Evolutionary conservation across 2,888 invertebrate genomes (phyloP), one percentile per base, ranked within the genome.

Genomic region (Xanthorhoe spadicearia): DNA sequence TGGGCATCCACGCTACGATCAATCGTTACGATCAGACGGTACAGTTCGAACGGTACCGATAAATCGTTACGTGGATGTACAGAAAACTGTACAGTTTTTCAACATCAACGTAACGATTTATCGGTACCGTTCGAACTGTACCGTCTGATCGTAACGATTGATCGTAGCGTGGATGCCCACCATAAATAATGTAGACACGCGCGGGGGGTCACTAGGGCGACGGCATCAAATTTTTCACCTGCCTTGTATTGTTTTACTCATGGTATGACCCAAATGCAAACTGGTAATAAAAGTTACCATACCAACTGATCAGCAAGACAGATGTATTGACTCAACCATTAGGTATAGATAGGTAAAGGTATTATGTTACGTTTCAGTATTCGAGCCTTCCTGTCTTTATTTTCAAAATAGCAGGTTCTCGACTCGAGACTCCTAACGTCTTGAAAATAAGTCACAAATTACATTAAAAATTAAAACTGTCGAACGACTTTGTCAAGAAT

Each of bases 241-340:
- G 83, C 78, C 82, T 78, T 75, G 75, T 72, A 70, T 72, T 71
- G 70, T 70, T 69, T 73, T 72, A 76, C 74, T 78, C 77, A n/a
- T 60, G 35, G 57, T 57, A 28, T 61, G 61, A 86, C 87, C 86
- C 77, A 82, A 82, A 85, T 86, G 81, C 74, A 78, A 73, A 56
- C 54, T 55, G 8, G 28, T 23, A 15, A 18, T n/a, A 32, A 57
- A 49, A 15, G 28, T 59, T 59, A 58, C 18, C 19, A 56, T 56
- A 56, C 55, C 23, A 32, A 56, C 55, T 15, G 15, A 48, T 32
- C 17, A 28, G 48, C 17, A 49, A 28, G 28, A 43, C 13, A 43
- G 23, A 23, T 23, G 23, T 23, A 23, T 23, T 23, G 23, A 23
- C n/a, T n/a, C n/a, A n/a, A n/a, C n/a, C n/a, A n/a, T n/a, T n/a